Conservation (phyloP, 2,888 invertebrate species). For the Dynastes tityus region DNA sequence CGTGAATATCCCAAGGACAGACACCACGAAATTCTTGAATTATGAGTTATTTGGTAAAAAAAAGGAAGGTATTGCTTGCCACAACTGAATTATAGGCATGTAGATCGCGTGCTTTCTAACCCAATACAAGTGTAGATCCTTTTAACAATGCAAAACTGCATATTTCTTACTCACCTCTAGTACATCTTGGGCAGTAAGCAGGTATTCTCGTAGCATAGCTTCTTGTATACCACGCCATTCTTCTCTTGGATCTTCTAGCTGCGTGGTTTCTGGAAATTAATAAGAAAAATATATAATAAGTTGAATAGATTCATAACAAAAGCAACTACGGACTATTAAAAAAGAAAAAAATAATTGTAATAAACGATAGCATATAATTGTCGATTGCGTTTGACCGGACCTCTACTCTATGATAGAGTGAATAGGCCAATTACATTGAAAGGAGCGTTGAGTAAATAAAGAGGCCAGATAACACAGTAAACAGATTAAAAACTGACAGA, state of each 20-base stretch:
- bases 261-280: slow-evolving; percentile 87
- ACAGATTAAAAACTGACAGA: slow-evolving; percentile 8
- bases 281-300: slow-evolving; percentile 24
- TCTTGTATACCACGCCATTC: slow-evolving; percentile 98
- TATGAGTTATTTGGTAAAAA: not conserved
- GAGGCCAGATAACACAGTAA: slow-evolving; percentile 10
- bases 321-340: no score
- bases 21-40: slow-evolving; percentile 7
- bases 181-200: slow-evolving; percentile 95
- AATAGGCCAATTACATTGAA: slow-evolving; percentile 2
- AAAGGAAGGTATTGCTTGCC: not conserved
- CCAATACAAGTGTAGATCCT: not conserved
- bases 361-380: no score
- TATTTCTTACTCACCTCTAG: slow-evolving; percentile 79
- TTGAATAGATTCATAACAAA: not conserved
- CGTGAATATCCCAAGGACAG: slow-evolving; percentile 34
- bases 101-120: not conserved
- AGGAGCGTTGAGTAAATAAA: not conserved
- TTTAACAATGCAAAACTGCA: not conserved
- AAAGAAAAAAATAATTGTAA: no score
- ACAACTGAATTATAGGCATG: not conserved
- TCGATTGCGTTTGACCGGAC: not conserved
- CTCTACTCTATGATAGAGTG: slow-evolving; percentile 8
- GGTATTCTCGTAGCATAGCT: slow-evolving; percentile 96
- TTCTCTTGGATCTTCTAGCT: slow-evolving; percentile 95